A percentile compares a stretch with the other conserved stretches of the same genome.
Conservation (phyloP, 2,113 vertebrate genomes). For the Macquaria ambigua region DNA sequence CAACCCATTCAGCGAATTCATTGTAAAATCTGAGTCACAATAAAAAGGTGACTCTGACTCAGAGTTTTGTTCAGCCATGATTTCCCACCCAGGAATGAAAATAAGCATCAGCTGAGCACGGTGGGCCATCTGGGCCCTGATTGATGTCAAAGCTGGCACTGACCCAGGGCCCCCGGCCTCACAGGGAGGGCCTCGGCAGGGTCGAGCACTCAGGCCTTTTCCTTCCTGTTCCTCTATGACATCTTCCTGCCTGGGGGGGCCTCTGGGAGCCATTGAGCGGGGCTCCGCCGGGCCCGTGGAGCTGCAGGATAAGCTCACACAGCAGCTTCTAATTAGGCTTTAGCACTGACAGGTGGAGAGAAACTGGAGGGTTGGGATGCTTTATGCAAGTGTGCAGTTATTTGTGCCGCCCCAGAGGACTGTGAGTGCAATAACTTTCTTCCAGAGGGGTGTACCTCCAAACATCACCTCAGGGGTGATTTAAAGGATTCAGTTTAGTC, state of each 20-base stretch:
- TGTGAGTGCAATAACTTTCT: constrained; percentile 37
- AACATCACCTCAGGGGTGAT: constrained; percentile 48
- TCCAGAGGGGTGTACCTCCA: constrained; percentile 43
- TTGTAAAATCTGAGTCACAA: not conserved
- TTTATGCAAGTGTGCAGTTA: constrained; percentile 62
- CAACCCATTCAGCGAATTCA: not conserved
- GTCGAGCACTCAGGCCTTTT: constrained; percentile 73
- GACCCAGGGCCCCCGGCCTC: constrained; percentile 85
- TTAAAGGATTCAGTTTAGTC: constrained; percentile 36
- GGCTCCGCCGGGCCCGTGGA: constrained; percentile 51
- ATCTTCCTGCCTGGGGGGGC: constrained; percentile 90
- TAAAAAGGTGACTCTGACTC: not conserved
- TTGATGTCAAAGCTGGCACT: constrained; percentile 90
- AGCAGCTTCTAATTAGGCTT: constrained; percentile 70
- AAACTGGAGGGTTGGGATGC: constrained; percentile 43
- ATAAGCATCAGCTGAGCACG: constrained; percentile 43
- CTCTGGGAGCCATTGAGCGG: constrained; percentile 83
- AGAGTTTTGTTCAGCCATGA: not conserved
- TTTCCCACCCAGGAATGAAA: constrained; percentile 62
- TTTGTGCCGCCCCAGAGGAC: constrained; percentile 41
- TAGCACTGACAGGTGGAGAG: constrained; percentile 62
- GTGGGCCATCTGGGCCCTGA: constrained; percentile 66
- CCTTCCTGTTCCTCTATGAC: constrained; percentile 93
- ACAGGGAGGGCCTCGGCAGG: constrained; percentile 85
- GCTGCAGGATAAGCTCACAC: constrained; percentile 71